Conservation (phyloP, 2,888 invertebrate species). For the Scrobipalpa costella region DNA sequence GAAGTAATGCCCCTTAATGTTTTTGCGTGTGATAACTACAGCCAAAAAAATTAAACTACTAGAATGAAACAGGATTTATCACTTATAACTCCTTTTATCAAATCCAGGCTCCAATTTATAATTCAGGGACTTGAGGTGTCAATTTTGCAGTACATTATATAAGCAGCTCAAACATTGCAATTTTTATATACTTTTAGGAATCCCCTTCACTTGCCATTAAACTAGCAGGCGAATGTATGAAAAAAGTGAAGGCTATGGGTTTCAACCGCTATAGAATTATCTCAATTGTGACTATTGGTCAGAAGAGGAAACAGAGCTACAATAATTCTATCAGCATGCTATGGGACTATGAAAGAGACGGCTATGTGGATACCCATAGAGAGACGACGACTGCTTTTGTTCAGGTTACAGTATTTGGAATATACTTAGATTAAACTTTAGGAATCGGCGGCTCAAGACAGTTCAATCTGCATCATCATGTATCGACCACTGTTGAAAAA, state of each 20-base stretch:
- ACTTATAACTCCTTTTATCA: too few relatives aligned
- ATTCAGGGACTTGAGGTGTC: too few relatives aligned
- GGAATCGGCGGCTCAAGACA: too few relatives aligned
- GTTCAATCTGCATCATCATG: too few relatives aligned
- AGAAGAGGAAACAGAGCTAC: constrained; percentile 65
- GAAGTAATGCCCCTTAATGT: too few relatives aligned
- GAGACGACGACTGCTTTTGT: constrained; percentile 52
- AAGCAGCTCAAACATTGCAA: neutral
- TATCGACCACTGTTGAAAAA: too few relatives aligned
- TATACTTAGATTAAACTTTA: constrained; percentile 51
- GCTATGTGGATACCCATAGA: constrained; percentile 48
- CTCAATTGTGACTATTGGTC: constrained; percentile 50
- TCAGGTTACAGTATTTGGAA: constrained; percentile 64
- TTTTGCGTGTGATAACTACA: too few relatives aligned
- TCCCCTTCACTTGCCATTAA: constrained; percentile 52
- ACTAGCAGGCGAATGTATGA: constrained; percentile 61
- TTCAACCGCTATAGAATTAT: constrained; percentile 64
- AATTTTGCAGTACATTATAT: too few relatives aligned
- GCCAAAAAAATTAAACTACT: too few relatives aligned
- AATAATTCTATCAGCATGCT: constrained; percentile 66
- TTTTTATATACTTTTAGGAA: constrained; percentile 37
- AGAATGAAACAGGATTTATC: too few relatives aligned
- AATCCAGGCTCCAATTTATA: too few relatives aligned
- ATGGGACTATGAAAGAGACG: constrained; percentile 67
- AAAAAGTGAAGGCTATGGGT: constrained; percentile 49